Evolutionary conservation across 2,888 invertebrate species (phyloP).

Genomic region (Flexamia atlantica): DNA sequence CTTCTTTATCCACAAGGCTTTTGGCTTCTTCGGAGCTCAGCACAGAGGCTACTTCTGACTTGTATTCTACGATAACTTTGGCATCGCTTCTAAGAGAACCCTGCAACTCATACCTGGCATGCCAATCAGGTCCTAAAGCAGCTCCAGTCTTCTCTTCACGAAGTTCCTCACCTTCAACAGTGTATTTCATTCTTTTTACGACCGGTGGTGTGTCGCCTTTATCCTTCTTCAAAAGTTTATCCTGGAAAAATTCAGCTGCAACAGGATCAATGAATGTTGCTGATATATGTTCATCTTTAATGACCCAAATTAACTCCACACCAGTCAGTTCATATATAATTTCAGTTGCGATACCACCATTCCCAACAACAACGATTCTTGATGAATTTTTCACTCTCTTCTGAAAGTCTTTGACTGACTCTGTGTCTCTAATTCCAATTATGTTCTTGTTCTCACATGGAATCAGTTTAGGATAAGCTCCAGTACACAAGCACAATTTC

Average conservation of each 20-base stretch:
- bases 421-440: constrained; percentile 95
- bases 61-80: constrained; percentile 75
- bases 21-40: constrained; percentile 72
- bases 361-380: constrained; percentile 92
- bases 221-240: constrained; percentile 73
- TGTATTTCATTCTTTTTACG: constrained; percentile 83
- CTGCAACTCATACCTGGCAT: constrained; percentile 81
- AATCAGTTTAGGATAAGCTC: constrained; percentile 91
- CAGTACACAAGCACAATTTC: constrained; percentile 93
- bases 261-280: constrained; percentile 97
- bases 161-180: constrained; percentile 77
- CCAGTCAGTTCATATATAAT: constrained; percentile 92
- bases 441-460: constrained; percentile 81
- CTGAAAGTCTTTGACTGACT: constrained; percentile 91
- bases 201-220: constrained; percentile 66
- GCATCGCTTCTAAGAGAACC: constrained; percentile 76
- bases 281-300: constrained; percentile 95
- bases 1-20: constrained; percentile 67
- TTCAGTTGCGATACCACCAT: constrained; percentile 99
- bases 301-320: constrained; percentile 94
- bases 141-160: constrained; percentile 83
- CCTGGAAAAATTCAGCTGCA: constrained; percentile 94
- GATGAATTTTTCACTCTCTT: constrained; percentile 82
- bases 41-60: constrained; percentile 78
- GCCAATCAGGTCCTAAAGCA: constrained; percentile 99